Evolutionary conservation across 2,797 vertebrate genomes (phyloP), one percentile per base, ranked within the genome.

Genomic region (Halcyon chelicuti): DNA sequence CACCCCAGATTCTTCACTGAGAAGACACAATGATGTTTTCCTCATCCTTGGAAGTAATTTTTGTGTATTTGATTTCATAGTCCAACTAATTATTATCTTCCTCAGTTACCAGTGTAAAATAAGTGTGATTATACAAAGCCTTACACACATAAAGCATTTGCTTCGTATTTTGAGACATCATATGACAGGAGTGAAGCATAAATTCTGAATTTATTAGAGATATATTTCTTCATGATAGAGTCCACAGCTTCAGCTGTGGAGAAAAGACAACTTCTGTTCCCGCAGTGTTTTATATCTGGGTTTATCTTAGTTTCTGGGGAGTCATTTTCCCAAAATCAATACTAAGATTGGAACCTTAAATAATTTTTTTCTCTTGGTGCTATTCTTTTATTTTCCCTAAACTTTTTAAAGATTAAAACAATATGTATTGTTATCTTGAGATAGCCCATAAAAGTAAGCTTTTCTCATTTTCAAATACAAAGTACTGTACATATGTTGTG

Each of bases 231-330:
- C 67, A 35, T 77, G 79, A 58, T 52, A 86, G 20, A 9, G 15
- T 68, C 73, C 58, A 60, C 18, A 72, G 28, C 23, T 86, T 92
- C 46, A 66, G 15, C 72, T 93, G 46, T 84, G 39, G 75, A 54
- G 54, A 80, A 81, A 62, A 68, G 37, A 86, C 76, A 86, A 71
- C 2, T 90, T 77, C 42, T 55, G 7, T 86, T 82, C 55, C 35
- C 47, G 55, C 5, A 14, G 40, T 73, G 70, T 96, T 88, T 96
- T 93, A 75, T 86, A 65, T 39, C 21, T 67, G 40, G 57, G 39
- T 78, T 94, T 94, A 63, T 89, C 31, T 96, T 82, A 65, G 33
- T 72, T 92, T 88, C 70, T 67, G 57, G 51, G 62, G 75, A 95
- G 66, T 54, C 7, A 37, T 84, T 95, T 88, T 90, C 52, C 70